These are phyloP conservation scores for Spodoptera exigua DNA, from an alignment of 2,888 invertebrate species.

Conservation along the genomic window DNA sequence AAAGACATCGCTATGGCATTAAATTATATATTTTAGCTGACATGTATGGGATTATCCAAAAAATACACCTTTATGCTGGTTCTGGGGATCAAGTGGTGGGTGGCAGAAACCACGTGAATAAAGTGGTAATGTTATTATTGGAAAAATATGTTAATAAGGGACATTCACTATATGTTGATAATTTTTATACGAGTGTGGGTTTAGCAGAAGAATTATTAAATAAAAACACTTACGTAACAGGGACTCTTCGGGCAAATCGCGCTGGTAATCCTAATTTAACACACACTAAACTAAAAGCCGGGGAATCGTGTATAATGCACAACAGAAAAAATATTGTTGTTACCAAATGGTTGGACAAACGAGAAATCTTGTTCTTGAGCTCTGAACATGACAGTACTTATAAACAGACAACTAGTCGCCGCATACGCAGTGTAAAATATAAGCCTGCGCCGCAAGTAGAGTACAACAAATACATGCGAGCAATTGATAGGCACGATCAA, in stretches of 20 bases:
- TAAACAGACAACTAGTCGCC: too few relatives aligned
- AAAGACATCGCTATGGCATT: constrained; percentile 28
- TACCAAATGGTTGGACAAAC: constrained; percentile 48
- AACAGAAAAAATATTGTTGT: constrained; percentile 43
- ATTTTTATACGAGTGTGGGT: constrained; percentile 52
- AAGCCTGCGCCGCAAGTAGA: constrained; percentile 25
- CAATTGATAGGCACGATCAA: too few relatives aligned
- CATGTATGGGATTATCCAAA: constrained; percentile 42
- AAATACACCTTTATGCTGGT: constrained; percentile 52
- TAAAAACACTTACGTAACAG: constrained; percentile 52
- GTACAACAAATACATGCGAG: too few relatives aligned
- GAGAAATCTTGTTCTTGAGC: constrained; percentile 60
- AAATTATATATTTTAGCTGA: constrained; percentile 52
- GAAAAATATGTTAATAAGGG: constrained; percentile 39
- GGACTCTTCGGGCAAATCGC: constrained; percentile 50
- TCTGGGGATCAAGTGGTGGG: constrained; percentile 30
- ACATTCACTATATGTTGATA: constrained; percentile 49
- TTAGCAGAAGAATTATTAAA: constrained; percentile 45
- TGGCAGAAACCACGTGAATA: constrained; percentile 39
- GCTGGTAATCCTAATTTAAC: constrained; percentile 41
- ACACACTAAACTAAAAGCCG: constrained; percentile 22
- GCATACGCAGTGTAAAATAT: too few relatives aligned
- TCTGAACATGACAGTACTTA: constrained; percentile 24
- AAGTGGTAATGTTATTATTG: constrained; percentile 38
- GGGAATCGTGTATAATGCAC: constrained; percentile 22